phyloP scores from a whole-genome alignment of 2,113 vertebrate genomes.

The Psittacus erithacus region DNA sequence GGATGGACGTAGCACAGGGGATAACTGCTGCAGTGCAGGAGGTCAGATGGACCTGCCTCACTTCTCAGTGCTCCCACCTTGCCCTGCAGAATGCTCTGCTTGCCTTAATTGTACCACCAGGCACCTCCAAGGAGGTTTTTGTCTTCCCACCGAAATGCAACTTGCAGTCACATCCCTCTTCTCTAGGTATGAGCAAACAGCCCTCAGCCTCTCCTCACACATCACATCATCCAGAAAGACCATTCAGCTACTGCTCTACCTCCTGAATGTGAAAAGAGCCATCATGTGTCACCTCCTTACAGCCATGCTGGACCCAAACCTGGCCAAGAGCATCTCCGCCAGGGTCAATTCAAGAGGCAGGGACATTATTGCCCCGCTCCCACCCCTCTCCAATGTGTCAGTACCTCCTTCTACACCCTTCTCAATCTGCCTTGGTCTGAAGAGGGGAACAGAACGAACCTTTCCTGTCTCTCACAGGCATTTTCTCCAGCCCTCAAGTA shows the following conservation, averaged over 20 bases:
- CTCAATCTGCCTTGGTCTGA: background rate
- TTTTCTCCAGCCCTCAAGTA: conserved; percentile 19
- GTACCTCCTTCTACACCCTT: background rate
- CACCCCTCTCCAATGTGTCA: fast-evolving
- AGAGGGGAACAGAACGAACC: background rate
- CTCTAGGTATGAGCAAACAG: background rate
- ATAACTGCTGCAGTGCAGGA: background rate
- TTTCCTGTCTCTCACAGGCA: background rate
- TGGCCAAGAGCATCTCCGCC: background rate
- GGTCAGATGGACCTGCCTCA: background rate
- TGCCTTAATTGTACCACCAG: background rate
- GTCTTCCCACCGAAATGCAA: background rate
- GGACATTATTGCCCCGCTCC: background rate
- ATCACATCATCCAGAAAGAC: background rate
- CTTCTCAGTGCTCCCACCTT: background rate
- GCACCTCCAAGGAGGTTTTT: background rate
- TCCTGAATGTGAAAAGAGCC: background rate
- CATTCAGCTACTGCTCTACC: background rate
- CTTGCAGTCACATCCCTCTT: background rate
- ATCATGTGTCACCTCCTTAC: fast-evolving
- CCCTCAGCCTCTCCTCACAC: background rate
- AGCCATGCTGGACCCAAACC: background rate
- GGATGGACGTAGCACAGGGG: background rate
- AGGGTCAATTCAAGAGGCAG: background rate
- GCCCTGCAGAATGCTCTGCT: background rate